Base-by-base conservation (phyloP, 2,113 vertebrate species). In the Polypterus bichir region DNA sequence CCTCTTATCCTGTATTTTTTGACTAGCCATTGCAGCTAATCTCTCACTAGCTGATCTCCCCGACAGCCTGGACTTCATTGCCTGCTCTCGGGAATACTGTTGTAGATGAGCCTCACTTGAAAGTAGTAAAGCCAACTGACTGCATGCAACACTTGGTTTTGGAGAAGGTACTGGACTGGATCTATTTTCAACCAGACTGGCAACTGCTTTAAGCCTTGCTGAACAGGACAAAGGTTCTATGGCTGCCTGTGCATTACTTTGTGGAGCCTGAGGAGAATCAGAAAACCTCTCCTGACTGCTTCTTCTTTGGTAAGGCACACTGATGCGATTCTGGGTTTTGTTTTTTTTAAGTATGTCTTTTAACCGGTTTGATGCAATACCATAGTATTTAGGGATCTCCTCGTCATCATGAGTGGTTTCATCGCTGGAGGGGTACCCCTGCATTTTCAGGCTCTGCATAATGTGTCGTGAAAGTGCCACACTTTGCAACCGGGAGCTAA, bases 81-180 rank as follows among this genome's bases (percentile, higher is more conserved):
- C 89, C 9, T 98, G 96, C 77, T 97, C 96, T 73, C 92, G 86
- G 60, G 94, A 97, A 75, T 98, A 98, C 76, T 98, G 94, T 80
- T 98, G 94, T 68, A 98, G 79, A 76, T 98, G 94, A 62, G 94
- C 94, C 75, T 98, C 96, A 5, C 96, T 98, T n/a, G 96, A 98
- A 51, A 98, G 88, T 49, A 98, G 82, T 52, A 98, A 76, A 6
- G 96, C 96, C 58, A 98, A 76, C 52, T 98, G 96, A 78, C 96
- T 98, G 72, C 96, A 98, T 4, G 94, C 94, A 44, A 97, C 87
- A 4, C 94, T 98, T 62, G 96, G 96, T 70, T 97, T 97, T 3
- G 96, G 96, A 0, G 94, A 97, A 59, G 91, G 81, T 58, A 89
- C 88, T 2, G 94, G 92, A 67, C 96, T 95, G 44, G 92, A 88